Base-by-base conservation (phyloP, 2,113 vertebrate species). In the Campylorhamphus procurvoides region DNA sequence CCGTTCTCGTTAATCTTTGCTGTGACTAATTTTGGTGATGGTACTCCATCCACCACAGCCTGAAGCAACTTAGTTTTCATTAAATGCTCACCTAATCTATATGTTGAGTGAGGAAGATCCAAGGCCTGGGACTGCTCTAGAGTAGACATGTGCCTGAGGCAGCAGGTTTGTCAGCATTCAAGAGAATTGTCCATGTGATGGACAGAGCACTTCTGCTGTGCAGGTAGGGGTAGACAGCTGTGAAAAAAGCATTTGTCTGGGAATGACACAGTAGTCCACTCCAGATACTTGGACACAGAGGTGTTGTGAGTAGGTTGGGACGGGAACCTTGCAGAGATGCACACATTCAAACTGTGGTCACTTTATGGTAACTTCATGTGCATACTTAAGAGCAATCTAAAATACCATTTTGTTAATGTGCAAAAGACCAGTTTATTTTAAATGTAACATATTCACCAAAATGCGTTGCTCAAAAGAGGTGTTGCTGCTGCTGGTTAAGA, bases 191-290 rank as follows among this genome's bases (percentile, higher is more conserved):
- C 37, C 12, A 0, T 2, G 6, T 19, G 39, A 25, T n/a, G 49
- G 55, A 50, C 55, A 64, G 63, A 66, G 49, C 33, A 14, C 40
- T 80, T 71, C 3, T 56, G 11, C 47, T 56, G 24, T 52, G 39
- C 20, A 18, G 12, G 40, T 42, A 12, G 47, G 13, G 39, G 12
- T 71, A 66, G 64, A 13, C 31, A 73, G 49, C 58, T 63, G 5
- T 16, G 64, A 33, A 8, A 58, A n/a, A 47, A 35, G 7, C 37
- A 8, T 55, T 71, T 64, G 24, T 27, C 9, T 62, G 84, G 49
- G 49, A 68, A 17, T 7, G 44, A 46, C n/a, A 52, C 24, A 4
- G 19, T 63, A 60, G 12, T 75, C 39, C 0, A 0, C 42, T 86
- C 0, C 10, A 49, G 59, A 33, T 63, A 53, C 67, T 85, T 4